Evolutionary conservation across 2,113 vertebrate genomes (phyloP).

Genomic region (Eretmochelys imbricata): DNA sequence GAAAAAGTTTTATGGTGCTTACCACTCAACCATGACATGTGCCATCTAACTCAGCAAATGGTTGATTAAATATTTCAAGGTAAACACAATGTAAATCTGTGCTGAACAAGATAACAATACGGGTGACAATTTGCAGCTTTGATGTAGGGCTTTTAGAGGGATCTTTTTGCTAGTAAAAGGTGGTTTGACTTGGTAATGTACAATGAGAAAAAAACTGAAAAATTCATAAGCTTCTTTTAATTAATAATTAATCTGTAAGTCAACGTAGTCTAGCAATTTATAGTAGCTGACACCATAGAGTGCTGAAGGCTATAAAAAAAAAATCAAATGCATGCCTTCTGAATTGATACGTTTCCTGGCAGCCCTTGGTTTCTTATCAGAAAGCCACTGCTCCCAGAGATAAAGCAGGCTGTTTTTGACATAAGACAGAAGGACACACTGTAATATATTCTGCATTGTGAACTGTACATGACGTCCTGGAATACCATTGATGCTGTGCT

Average conservation of each 20-base stretch:
- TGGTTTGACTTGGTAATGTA: constrained; percentile 66
- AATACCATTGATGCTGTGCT: accelerated
- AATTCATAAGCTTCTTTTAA: constrained; percentile 76
- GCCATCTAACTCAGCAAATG: constrained; percentile 59
- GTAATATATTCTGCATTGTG: not conserved
- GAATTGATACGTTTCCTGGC: not conserved
- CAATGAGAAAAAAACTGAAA: constrained; percentile 77
- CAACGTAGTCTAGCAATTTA: constrained; percentile 67
- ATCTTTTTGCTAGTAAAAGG: constrained; percentile 44
- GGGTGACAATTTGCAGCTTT: constrained; percentile 69
- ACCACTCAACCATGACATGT: constrained; percentile 21
- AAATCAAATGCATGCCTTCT: not conserved
- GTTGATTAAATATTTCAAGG: constrained; percentile 73
- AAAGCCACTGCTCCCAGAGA: constrained; percentile 22
- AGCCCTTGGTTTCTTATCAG: constrained; percentile 9
- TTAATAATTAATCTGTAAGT: constrained; percentile 86
- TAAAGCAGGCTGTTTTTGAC: not conserved
- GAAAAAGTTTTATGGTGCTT: not conserved
- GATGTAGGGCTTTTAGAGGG: constrained; percentile 58
- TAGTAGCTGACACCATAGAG: constrained; percentile 71
- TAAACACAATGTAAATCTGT: constrained; percentile 62
- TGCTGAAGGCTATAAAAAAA: not conserved
- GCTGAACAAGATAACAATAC: constrained; percentile 68
- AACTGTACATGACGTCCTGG: not conserved
- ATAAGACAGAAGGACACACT: not conserved